These are phyloP conservation scores for Myotis pilosus DNA, from an alignment of 2,797 vertebrate species.

Conservation along the genomic window DNA sequence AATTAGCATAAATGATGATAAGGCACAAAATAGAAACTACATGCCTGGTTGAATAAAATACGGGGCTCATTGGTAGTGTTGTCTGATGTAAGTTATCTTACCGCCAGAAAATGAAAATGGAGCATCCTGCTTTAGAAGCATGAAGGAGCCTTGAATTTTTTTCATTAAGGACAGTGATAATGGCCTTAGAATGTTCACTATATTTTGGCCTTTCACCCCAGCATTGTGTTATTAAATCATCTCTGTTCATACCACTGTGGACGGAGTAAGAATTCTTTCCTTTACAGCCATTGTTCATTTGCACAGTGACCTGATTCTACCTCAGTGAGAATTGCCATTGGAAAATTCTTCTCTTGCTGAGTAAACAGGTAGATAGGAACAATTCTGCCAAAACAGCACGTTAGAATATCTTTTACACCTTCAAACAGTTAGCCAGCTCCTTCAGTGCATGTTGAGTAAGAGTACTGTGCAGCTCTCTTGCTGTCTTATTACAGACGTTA, in stretches of 20 bases:
- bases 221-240: background rate
- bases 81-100: background rate
- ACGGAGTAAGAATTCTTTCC: background rate
- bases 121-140: background rate
- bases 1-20: background rate
- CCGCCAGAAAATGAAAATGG: background rate
- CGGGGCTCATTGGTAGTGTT: background rate
- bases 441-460: background rate
- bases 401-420: background rate
- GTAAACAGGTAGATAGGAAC: background rate
- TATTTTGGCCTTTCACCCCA: background rate
- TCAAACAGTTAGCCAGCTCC: background rate
- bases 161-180: background rate
- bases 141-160: background rate
- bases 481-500: slow-evolving; percentile 38
- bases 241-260: background rate
- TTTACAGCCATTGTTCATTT: background rate
- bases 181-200: background rate
- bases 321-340: background rate
- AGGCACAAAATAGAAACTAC: background rate
- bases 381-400: background rate
- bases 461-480: background rate
- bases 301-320: background rate
- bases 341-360: background rate
- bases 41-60: background rate